Conservation (phyloP, 2,797 vertebrate species). For the Myotis planiceps region DNA sequence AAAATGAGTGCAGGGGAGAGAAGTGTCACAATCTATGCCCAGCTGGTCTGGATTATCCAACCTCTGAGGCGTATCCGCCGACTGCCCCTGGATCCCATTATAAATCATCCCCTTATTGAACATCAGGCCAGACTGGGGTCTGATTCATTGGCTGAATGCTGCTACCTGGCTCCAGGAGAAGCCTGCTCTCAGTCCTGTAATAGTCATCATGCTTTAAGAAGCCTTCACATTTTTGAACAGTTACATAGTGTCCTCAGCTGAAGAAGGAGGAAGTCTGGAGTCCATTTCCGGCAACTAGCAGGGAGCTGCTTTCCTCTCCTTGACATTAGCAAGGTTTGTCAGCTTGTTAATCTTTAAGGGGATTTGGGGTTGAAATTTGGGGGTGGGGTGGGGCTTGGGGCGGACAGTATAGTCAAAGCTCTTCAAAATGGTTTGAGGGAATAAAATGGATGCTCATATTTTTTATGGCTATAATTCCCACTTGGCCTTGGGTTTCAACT, state of each 20-base stretch:
- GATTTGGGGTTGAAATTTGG: constrained; percentile 76
- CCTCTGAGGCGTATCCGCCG: constrained; percentile 75
- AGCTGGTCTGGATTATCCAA: constrained; percentile 83
- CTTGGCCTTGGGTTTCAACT: constrained; percentile 64
- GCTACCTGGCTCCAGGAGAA: constrained; percentile 72
- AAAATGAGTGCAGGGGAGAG: constrained; percentile 26
- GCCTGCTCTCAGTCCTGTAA: constrained; percentile 72
- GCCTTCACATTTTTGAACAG: constrained; percentile 78
- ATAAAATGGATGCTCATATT: constrained; percentile 62
- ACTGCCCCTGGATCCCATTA: constrained; percentile 74
- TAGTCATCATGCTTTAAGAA: constrained; percentile 74
- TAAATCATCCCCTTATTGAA: constrained; percentile 81
- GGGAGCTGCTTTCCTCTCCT: constrained; percentile 70
- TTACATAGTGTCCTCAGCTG: constrained; percentile 77
- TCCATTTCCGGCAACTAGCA: constrained; percentile 81
- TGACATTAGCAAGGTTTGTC: constrained; percentile 85
- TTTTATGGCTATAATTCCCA: constrained; percentile 67
- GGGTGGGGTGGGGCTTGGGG: not conserved
- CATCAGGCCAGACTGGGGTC: constrained; percentile 44
- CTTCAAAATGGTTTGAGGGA: constrained; percentile 51
- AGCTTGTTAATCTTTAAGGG: constrained; percentile 81
- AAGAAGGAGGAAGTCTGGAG: constrained; percentile 83
- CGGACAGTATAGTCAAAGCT: constrained; percentile 39
- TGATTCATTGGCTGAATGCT: constrained; percentile 76
- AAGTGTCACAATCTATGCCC: constrained; percentile 10